A percentile compares a stretch with the other conserved stretches of the same genome.
phyloP scores from a whole-genome alignment of 2,888 invertebrate genomes.

The Ommatoiulus sabulosus region DNA sequence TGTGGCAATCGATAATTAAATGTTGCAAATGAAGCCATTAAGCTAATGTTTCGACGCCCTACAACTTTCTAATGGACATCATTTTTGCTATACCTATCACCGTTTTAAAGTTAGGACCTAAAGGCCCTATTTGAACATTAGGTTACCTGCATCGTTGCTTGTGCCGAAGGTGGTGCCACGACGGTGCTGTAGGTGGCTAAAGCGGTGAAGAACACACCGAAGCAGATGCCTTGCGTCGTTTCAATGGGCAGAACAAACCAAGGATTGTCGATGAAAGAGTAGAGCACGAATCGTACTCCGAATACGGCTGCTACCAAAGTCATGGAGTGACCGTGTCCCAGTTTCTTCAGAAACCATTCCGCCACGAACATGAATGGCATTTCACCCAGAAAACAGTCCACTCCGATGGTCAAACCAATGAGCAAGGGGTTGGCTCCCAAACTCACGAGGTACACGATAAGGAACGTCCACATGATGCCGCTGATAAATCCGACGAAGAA shows the following conservation, averaged over 20 bases:
- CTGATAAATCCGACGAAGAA: conserved; percentile 86
- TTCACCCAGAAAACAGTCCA: conserved; percentile 76
- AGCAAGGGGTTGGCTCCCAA: conserved; percentile 73
- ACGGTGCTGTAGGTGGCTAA: conserved; percentile 52
- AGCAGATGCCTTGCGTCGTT: conserved; percentile 54
- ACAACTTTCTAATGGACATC: too few species aligned
- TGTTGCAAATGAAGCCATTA: too few species aligned
- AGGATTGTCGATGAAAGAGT: conserved; percentile 54
- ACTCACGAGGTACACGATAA: conserved; percentile 74
- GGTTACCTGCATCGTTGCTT: conserved; percentile 54
- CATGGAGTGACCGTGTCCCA: conserved; percentile 84
- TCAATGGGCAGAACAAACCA: conserved; percentile 57
- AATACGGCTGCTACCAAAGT: conserved; percentile 84
- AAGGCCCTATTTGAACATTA: too few species aligned
- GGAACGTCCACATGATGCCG: conserved; percentile 86
- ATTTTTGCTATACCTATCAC: too few species aligned
- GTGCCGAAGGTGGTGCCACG: conserved; percentile 16
- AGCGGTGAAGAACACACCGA: conserved; percentile 56
- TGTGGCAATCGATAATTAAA: too few species aligned
- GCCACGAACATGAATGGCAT: conserved; percentile 80
- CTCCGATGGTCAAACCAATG: conserved; percentile 76
- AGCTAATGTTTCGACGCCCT: too few species aligned
- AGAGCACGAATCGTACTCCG: conserved; percentile 75
- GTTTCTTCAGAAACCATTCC: conserved; percentile 85
- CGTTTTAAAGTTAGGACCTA: too few species aligned